Conservation (phyloP, 2,888 invertebrate genomes). For the Agapostemon virescens region DNA sequence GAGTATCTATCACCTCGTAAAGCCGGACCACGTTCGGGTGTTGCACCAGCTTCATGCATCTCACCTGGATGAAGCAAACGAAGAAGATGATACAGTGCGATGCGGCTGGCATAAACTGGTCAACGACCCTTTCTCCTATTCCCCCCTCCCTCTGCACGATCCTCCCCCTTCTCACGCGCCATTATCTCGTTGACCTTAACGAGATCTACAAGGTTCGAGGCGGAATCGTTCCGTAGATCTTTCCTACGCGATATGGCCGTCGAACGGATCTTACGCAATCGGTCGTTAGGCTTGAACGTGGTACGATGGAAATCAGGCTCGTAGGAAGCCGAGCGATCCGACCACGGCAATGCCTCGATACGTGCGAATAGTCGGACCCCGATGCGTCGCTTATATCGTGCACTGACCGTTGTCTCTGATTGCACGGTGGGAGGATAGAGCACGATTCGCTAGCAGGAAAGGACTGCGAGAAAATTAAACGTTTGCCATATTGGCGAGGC, state of each 20-base stretch:
- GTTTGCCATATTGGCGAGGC: too few species aligned
- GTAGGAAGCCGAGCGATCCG: constrained; percentile 13
- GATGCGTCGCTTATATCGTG: background rate
- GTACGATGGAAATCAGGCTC: constrained; percentile 31
- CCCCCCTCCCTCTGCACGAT: constrained; percentile 11
- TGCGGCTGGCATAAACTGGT: constrained; percentile 29
- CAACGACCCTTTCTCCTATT: constrained; percentile 49
- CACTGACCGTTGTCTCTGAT: too few species aligned
- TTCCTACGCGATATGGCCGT: constrained; percentile 42
- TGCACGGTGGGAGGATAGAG: too few species aligned
- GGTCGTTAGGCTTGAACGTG: constrained; percentile 48
- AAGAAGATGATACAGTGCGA: background rate
- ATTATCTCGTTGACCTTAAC: constrained; percentile 67
- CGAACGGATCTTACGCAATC: constrained; percentile 55
- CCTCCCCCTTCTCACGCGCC: constrained; percentile 28
- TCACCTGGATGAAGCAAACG: constrained; percentile 83
- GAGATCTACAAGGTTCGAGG: constrained; percentile 59
- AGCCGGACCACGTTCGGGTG: constrained; percentile 99
- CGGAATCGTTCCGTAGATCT: constrained; percentile 46
- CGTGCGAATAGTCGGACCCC: background rate
- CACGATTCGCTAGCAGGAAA: too few species aligned
- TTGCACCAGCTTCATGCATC: constrained; percentile 99
- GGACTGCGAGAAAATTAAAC: too few species aligned
- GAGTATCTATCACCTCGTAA: constrained; percentile 99
- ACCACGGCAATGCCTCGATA: background rate